Conservation (phyloP, 2,797 vertebrate genomes). For the Adrianichthys oophorus region DNA sequence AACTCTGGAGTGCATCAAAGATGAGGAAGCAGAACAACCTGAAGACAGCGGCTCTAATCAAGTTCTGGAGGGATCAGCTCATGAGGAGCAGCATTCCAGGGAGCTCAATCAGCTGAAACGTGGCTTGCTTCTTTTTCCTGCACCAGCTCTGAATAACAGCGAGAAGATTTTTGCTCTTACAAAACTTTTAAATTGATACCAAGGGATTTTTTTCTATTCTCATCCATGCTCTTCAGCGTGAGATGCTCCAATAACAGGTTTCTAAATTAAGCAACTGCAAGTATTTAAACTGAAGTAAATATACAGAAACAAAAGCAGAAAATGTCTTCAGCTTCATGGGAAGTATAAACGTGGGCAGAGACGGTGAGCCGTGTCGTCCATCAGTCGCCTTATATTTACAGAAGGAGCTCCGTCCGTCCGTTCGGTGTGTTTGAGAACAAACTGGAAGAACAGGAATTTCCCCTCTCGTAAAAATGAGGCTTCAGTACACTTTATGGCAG, state of each 20-base stretch:
- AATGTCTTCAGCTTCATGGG: conserved; percentile 20
- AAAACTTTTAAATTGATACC: conserved; percentile 41
- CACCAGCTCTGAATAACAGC: conserved; percentile 32
- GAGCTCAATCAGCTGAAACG: conserved; percentile 36
- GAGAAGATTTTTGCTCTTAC: conserved; percentile 39
- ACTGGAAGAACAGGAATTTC: conserved; percentile 65
- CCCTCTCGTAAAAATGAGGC: conserved; percentile 60
- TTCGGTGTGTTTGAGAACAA: conserved; percentile 43
- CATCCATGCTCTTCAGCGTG: conserved; percentile 41
- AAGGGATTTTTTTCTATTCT: conserved; percentile 22
- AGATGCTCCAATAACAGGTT: neutral
- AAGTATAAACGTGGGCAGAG: conserved; percentile 27
- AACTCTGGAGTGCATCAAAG: conserved; percentile 58
- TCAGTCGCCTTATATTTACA: conserved; percentile 38
- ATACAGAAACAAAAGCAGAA: too few relatives aligned
- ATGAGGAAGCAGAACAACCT: conserved; percentile 57
- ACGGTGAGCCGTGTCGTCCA: conserved; percentile 20
- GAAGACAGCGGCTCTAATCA: conserved; percentile 54
- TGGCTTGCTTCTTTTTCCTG: conserved; percentile 15
- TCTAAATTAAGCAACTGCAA: too few relatives aligned
- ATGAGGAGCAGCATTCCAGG: conserved; percentile 38
- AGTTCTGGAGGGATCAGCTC: conserved; percentile 60
- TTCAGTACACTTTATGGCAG: conserved; percentile 63
- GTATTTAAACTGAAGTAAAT: too few relatives aligned
- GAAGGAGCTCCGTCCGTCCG: conserved; percentile 22